Evolutionary conservation across 2,888 invertebrate genomes (phyloP).

Genomic region (Drosophila bunnanda): DNA sequence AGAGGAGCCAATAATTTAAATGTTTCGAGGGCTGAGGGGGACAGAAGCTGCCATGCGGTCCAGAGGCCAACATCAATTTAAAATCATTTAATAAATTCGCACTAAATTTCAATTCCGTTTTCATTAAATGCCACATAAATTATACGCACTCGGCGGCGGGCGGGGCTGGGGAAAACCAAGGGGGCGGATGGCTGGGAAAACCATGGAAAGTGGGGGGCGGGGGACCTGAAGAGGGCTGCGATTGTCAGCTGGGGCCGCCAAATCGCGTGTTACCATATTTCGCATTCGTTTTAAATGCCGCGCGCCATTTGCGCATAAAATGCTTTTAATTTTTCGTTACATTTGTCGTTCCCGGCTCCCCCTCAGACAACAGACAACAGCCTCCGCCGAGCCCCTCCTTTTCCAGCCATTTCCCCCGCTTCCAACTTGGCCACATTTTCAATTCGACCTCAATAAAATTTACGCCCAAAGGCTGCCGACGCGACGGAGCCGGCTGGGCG

Average conservation of each 20-base stretch:
- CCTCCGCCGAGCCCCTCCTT: background rate
- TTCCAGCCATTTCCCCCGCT: background rate
- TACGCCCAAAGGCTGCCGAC: constrained; percentile 49
- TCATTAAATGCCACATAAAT: constrained; percentile 82
- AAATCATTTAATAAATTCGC: constrained; percentile 81
- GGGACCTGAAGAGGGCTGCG: background rate
- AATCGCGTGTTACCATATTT: constrained; percentile 79
- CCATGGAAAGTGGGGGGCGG: background rate
- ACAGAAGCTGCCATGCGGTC: constrained; percentile 25
- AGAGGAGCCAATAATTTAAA: constrained; percentile 46
- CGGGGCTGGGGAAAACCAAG: constrained; percentile 29
- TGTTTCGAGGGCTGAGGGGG: constrained; percentile 21
- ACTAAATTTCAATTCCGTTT: constrained; percentile 80
- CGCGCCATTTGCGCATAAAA: constrained; percentile 75
- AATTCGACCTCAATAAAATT: constrained; percentile 78
- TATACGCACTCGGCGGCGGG: constrained; percentile 58
- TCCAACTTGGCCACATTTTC: constrained; percentile 70
- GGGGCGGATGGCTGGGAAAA: background rate
- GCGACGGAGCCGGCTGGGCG: background rate
- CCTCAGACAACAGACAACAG: constrained; percentile 31
- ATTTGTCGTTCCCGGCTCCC: constrained; percentile 55
- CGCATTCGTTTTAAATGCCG: constrained; percentile 75
- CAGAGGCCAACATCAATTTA: constrained; percentile 69
- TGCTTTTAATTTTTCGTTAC: constrained; percentile 78
- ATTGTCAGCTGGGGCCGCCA: constrained; percentile 44